Evolutionary conservation across 2,888 invertebrate species (phyloP).

Genomic region (Cataglyphis albicans): DNA sequence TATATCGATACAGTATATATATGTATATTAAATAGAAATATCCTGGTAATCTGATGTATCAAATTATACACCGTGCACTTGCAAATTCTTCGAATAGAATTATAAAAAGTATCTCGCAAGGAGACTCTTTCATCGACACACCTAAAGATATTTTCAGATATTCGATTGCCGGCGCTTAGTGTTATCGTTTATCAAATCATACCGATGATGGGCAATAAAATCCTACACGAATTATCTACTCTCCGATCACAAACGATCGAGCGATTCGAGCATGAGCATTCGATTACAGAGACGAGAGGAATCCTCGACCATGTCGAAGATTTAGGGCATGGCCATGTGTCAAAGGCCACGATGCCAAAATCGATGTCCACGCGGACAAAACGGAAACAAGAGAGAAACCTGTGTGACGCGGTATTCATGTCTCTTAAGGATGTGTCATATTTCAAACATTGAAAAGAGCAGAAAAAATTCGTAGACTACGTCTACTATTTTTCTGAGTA

Average conservation of each 20-base stretch:
- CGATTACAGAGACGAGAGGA: constrained; percentile 4
- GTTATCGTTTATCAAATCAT: constrained; percentile 23
- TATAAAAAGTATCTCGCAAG: background rate
- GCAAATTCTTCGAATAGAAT: background rate
- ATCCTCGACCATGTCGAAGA: background rate
- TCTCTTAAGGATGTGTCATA: background rate
- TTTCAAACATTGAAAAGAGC: no score
- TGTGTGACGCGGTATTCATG: background rate
- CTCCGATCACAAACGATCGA: background rate
- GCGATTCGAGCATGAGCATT: constrained; percentile 14
- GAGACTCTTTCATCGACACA: background rate
- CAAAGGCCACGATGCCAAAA: constrained; percentile 37
- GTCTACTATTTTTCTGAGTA: no score
- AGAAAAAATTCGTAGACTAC: no score
- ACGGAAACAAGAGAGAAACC: constrained; percentile 2
- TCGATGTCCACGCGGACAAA: constrained; percentile 15
- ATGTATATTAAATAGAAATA: background rate
- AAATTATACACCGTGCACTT: background rate
- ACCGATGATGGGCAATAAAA: constrained; percentile 26
- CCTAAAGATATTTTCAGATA: background rate
- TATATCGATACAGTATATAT: background rate
- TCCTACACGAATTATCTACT: constrained; percentile 11
- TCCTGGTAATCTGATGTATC: background rate
- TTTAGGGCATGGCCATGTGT: constrained; percentile 34
- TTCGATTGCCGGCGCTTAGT: background rate